Conservation (phyloP, 2,797 vertebrate genomes). For the Artibeus jamaicensis region DNA sequence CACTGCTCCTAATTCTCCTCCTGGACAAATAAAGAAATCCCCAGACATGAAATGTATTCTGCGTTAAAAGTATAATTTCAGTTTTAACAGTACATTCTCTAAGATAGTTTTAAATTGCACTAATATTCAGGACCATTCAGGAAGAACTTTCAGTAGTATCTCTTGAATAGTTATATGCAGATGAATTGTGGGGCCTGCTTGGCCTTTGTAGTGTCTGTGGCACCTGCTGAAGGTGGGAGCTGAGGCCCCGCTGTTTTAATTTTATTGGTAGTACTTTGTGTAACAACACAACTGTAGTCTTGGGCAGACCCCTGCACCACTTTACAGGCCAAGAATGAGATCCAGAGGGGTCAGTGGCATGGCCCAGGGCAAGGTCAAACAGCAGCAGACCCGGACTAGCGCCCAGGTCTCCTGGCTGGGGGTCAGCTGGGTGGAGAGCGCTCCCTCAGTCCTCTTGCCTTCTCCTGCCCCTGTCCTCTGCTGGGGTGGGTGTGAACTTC, state of each 20-base stretch:
- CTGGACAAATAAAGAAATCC: not conserved
- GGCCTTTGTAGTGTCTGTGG: not conserved
- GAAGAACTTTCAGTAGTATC: not conserved
- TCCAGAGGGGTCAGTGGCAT: not conserved
- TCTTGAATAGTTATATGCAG: not conserved
- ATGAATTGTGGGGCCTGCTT: not conserved
- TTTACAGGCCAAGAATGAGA: not conserved
- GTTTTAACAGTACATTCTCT: not conserved
- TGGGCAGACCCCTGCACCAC: not conserved
- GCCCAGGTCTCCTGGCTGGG: not conserved
- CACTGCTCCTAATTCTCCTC: not conserved
- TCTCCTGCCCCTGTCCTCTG: not conserved
- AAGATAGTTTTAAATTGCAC: not conserved
- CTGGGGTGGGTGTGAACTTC: not conserved
- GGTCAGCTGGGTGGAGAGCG: not conserved
- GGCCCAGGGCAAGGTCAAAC: not conserved
- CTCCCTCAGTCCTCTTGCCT: not conserved
- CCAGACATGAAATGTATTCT: not conserved
- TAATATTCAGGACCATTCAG: not conserved
- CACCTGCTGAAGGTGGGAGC: not conserved
- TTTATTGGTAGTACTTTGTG: not conserved
- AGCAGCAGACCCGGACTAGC: not conserved
- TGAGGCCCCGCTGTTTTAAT: not conserved
- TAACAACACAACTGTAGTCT: not conserved
- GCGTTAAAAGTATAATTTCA: not conserved